phyloP scores from a whole-genome alignment of 1,140 invertebrate genomes.

The Teleopsis dalmanni region DNA sequence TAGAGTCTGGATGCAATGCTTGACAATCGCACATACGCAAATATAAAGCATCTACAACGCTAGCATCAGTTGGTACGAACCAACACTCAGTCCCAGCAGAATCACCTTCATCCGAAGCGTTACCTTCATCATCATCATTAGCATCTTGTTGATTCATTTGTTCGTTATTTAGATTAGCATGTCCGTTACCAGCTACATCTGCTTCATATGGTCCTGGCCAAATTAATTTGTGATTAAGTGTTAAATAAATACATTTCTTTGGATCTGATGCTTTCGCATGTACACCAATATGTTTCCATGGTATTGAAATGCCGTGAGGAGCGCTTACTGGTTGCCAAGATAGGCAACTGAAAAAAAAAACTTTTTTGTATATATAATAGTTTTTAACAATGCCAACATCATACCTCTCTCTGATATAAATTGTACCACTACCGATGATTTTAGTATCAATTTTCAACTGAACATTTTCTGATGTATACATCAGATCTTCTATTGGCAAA shows the following conservation, averaged over 20 bases:
- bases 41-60: slow-evolving; percentile 37
- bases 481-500: slow-evolving; percentile 28
- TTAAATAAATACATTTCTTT: slow-evolving; percentile 39
- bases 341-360: slow-evolving; percentile 20
- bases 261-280: slow-evolving; percentile 36
- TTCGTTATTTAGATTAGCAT: slow-evolving; percentile 17
- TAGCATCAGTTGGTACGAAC: slow-evolving; percentile 28
- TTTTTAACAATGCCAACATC: not conserved
- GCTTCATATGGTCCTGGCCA: slow-evolving; percentile 34
- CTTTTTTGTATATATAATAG: slow-evolving; percentile 10
- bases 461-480: slow-evolving; percentile 35
- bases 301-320: slow-evolving; percentile 32
- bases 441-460: slow-evolving; percentile 34
- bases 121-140: slow-evolving; percentile 23
- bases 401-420: slow-evolving; percentile 40
- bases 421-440: slow-evolving; percentile 27
- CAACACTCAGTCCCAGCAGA: slow-evolving; percentile 38
- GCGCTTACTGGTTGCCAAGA: slow-evolving; percentile 30
- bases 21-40: slow-evolving; percentile 39
- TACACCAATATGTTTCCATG: slow-evolving; percentile 37
- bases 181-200: slow-evolving; percentile 15
- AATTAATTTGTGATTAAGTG: slow-evolving; percentile 35
- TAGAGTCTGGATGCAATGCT: slow-evolving; percentile 37
- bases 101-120: slow-evolving; percentile 24
- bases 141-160: slow-evolving; percentile 19